phyloP scores from a whole-genome alignment of 2,888 invertebrate genomes.

The Gnatocerus cornutus region DNA sequence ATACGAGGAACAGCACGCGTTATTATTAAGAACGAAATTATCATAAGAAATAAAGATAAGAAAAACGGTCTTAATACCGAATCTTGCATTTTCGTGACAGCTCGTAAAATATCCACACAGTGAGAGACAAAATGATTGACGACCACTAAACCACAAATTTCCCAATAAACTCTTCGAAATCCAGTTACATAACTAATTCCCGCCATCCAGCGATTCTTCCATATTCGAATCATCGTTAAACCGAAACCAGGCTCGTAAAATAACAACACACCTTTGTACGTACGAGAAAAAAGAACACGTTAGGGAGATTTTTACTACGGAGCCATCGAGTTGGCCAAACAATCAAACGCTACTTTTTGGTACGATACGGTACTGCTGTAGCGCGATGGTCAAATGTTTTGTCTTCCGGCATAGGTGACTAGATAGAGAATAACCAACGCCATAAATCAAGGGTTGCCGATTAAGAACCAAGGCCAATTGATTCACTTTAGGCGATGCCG shows the following conservation, averaged over 20 bases:
- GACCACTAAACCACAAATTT: slow-evolving; percentile 42
- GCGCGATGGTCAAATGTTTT: slow-evolving; percentile 55
- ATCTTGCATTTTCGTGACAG: no score
- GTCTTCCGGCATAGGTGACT: slow-evolving; percentile 62
- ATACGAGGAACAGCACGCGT: not conserved
- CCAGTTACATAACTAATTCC: slow-evolving; percentile 54
- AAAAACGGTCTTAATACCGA: no score
- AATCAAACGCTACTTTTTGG: slow-evolving; percentile 14
- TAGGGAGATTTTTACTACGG: slow-evolving; percentile 56
- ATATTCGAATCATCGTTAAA: slow-evolving; percentile 52
- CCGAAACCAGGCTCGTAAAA: slow-evolving; percentile 53
- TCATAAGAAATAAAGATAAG: no score
- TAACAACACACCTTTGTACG: slow-evolving; percentile 57
- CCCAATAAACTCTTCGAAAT: slow-evolving; percentile 46
- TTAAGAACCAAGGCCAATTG: slow-evolving; percentile 58
- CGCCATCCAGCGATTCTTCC: slow-evolving; percentile 40
- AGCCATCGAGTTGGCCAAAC: slow-evolving; percentile 52
- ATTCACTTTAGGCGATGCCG: slow-evolving; percentile 51
- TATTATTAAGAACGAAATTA: not conserved
- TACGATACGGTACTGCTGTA: slow-evolving; percentile 7
- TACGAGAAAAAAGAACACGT: slow-evolving; percentile 50
- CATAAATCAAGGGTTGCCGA: slow-evolving; percentile 62
- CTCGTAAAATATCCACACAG: no score
- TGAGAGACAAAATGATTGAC: not conserved
- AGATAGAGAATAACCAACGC: slow-evolving; percentile 59